A percentile compares a stretch with the other conserved stretches of the same genome.
These are phyloP conservation scores for Acyrthosiphon pisum DNA, from an alignment of 1,140 invertebrate genomes.

Conservation along the genomic window DNA sequence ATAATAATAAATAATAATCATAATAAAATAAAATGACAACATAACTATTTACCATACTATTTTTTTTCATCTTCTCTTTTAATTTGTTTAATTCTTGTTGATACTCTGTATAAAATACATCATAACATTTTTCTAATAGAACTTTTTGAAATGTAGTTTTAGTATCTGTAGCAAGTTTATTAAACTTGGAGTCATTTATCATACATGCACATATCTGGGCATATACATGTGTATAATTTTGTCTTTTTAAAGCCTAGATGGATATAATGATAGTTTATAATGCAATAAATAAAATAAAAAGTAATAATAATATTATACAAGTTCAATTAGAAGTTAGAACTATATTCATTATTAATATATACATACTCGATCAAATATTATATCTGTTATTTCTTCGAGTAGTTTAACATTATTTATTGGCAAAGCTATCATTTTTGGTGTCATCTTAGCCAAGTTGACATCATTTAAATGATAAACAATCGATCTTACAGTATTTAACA, in stretches of 20 bases:
- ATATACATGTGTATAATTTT: background rate
- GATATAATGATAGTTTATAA: background rate
- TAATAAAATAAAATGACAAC: background rate
- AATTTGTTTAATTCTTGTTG: background rate
- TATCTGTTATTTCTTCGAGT: background rate
- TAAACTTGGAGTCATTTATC: background rate
- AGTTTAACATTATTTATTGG: background rate
- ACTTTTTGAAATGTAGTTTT: constrained; percentile 7
- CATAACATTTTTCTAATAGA: background rate
- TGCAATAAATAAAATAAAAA: too few relatives aligned
- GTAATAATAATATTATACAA: background rate
- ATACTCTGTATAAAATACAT: background rate
- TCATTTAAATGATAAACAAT: background rate
- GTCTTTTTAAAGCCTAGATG: background rate
- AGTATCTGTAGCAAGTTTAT: background rate
- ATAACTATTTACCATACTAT: background rate
- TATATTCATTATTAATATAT: background rate
- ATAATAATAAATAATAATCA: background rate
- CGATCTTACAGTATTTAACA: background rate
- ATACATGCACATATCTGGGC: background rate
- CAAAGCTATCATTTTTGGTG: background rate
- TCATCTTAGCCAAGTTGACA: background rate
- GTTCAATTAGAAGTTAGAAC: background rate
- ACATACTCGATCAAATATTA: background rate
- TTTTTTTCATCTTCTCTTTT: background rate